These are phyloP conservation scores for Ficedula albicollis DNA, from an alignment of 2,797 vertebrate species.

Conservation along the genomic window DNA sequence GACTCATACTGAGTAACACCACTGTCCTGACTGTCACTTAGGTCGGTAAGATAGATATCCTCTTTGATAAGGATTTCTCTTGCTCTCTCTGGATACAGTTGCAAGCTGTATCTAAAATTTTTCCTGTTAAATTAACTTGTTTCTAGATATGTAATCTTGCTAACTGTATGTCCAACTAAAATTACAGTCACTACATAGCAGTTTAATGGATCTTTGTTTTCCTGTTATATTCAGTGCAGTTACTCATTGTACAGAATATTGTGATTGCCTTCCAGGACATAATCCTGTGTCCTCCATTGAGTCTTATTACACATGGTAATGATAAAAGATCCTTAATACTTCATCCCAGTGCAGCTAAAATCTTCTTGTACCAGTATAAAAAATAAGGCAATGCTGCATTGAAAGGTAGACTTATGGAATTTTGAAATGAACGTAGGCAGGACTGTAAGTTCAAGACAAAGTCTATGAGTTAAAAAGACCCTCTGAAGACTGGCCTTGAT, in stretches of 20 bases:
- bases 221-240: neutral
- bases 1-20: neutral
- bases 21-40: neutral
- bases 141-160: neutral
- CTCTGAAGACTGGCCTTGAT: neutral
- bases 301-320: neutral
- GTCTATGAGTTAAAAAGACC: constrained; percentile 13
- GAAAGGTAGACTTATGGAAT: neutral
- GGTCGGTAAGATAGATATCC: neutral
- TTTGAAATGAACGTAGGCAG: neutral
- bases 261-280: neutral
- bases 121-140: neutral
- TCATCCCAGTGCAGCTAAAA: neutral
- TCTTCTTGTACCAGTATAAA: neutral
- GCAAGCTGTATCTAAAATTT: neutral
- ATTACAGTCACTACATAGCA: neutral
- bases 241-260: neutral
- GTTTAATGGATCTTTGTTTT: neutral
- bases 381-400: neutral
- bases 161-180: neutral
- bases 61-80: neutral
- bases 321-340: neutral
- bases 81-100: neutral
- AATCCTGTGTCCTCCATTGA: neutral
- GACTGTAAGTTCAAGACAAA: neutral